Evolutionary conservation across 2,797 vertebrate genomes (phyloP).

Genomic region (Hapalemur alaotrensis): DNA sequence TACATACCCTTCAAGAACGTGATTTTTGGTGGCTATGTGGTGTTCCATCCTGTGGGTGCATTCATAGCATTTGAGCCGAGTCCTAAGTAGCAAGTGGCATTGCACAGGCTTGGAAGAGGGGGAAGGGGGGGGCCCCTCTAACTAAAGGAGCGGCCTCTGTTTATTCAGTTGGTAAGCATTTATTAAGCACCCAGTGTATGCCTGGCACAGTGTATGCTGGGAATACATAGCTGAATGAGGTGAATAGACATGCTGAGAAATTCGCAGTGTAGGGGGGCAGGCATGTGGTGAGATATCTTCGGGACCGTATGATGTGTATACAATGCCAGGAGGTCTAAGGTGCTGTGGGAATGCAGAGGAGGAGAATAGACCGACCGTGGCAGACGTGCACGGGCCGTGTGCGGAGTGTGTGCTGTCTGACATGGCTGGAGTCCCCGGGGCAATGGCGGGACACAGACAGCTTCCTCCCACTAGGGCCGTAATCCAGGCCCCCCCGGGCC

Average conservation of each 20-base stretch:
- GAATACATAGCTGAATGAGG: neutral
- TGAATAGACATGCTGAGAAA: neutral
- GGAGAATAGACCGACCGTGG: neutral
- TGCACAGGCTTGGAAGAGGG: neutral
- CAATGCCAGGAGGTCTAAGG: neutral
- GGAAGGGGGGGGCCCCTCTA: no score
- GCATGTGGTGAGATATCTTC: neutral
- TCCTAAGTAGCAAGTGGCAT: neutral
- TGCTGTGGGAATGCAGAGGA: neutral
- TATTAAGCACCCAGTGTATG: neutral
- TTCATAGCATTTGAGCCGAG: neutral
- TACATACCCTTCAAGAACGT: neutral
- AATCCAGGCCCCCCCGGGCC: neutral
- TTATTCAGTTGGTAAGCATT: neutral
- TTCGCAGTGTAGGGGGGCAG: neutral
- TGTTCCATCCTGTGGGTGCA: neutral
- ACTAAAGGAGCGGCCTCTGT: neutral
- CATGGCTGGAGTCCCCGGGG: neutral
- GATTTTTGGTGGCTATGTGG: neutral
- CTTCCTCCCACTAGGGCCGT: neutral
- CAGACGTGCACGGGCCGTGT: neutral
- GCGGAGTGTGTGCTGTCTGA: neutral
- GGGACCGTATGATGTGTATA: rapidly evolving
- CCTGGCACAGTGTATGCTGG: neutral
- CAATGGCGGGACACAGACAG: neutral